Evolutionary conservation across 2,797 vertebrate species (phyloP).

Genomic region (Myotis findleyi): DNA sequence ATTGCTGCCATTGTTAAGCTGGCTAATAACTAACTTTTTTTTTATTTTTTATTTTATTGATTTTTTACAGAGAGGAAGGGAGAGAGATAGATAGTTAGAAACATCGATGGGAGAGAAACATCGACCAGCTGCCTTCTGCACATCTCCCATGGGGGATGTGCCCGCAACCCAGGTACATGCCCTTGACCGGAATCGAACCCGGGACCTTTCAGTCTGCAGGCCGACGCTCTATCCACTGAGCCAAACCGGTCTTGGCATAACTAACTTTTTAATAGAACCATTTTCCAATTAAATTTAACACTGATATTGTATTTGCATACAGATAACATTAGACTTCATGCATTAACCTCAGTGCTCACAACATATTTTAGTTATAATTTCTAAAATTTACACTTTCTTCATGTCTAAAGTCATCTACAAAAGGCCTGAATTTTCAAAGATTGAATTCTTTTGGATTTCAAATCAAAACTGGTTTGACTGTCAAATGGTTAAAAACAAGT

Average conservation of each 20-base stretch:
- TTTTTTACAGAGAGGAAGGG: no score
- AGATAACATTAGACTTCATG: background rate
- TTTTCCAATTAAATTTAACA: background rate
- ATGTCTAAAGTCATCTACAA: background rate
- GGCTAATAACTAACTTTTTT: background rate
- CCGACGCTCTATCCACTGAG: no score
- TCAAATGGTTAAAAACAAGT: conserved; percentile 15
- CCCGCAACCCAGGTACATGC: no score
- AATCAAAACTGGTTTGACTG: background rate
- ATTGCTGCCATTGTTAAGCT: background rate
- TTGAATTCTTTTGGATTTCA: background rate
- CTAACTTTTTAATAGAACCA: background rate
- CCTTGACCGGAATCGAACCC: no score
- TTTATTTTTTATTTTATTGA: no score
- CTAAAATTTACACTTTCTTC: background rate
- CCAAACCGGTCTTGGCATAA: no score
- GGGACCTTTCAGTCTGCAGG: no score
- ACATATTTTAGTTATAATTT: background rate
- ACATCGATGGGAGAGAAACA: no score
- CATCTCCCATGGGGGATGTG: no score
- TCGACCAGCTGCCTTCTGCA: no score
- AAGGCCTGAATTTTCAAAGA: background rate
- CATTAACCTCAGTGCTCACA: background rate
- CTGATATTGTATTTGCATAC: background rate
- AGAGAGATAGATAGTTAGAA: no score